A percentile compares a stretch with the other conserved stretches of the same genome.
Conservation (phyloP, 2,888 invertebrate species). For the Sisyra terminalis region DNA sequence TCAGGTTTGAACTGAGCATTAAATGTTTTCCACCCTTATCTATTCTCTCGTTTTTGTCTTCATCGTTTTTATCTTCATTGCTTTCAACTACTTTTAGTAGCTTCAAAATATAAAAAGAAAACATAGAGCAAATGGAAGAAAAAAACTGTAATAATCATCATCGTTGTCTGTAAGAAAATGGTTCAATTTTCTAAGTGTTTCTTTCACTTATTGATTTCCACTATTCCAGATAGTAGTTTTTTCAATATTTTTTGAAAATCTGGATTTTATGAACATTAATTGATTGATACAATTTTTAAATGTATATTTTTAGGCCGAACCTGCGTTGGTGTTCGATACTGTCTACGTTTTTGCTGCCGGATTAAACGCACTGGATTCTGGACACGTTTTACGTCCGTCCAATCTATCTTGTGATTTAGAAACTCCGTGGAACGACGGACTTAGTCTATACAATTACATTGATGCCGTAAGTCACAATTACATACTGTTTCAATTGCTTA, state of each 20-base stretch:
- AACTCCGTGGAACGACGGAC: constrained; percentile 62
- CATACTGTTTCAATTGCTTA: constrained; percentile 1
- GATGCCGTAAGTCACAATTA: constrained; percentile 38
- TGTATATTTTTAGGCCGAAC: constrained; percentile 50
- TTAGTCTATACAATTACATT: constrained; percentile 56
- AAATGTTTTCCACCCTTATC: not conserved
- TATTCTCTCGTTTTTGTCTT: constrained; percentile 1
- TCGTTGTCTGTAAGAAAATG: too few relatives aligned
- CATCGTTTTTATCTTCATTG: not conserved
- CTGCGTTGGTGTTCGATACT: constrained; percentile 72
- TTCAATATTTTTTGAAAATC: too few relatives aligned
- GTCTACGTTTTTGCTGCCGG: constrained; percentile 71
- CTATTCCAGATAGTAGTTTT: too few relatives aligned
- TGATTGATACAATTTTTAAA: too few relatives aligned
- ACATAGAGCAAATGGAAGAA: too few relatives aligned
- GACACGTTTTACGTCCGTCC: constrained; percentile 46
- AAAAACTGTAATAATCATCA: too few relatives aligned
- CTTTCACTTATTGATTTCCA: too few relatives aligned
- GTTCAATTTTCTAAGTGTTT: too few relatives aligned
- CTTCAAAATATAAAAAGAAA: too few relatives aligned
- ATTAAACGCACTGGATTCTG: constrained; percentile 51
- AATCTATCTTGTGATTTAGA: constrained; percentile 75
- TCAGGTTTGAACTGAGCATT: constrained; percentile 31
- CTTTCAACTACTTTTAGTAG: too few relatives aligned
- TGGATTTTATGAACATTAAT: too few relatives aligned